Conservation (phyloP, 1,140 invertebrate genomes). For the Dolichoris vasculosae region DNA sequence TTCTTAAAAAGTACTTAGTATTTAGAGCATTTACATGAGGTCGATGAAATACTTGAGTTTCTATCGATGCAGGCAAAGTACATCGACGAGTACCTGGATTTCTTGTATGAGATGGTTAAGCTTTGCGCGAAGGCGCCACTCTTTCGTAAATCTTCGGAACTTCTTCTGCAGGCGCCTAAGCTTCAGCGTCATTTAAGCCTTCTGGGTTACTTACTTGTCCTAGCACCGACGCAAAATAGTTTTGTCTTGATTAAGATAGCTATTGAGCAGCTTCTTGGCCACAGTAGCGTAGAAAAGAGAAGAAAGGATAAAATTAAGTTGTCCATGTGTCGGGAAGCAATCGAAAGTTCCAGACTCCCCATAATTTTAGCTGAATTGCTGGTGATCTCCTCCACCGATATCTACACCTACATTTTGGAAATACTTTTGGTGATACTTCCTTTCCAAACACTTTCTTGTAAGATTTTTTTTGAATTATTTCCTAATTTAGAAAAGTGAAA, state of each 20-base stretch:
- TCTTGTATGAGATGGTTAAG: conserved; percentile 59
- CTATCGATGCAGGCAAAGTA: conserved; percentile 49
- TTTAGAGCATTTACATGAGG: conserved; percentile 57
- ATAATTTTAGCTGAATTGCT: conserved; percentile 55
- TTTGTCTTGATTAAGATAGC: conserved; percentile 5
- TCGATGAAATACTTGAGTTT: conserved; percentile 63
- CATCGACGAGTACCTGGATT: conserved; percentile 53
- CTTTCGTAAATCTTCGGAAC: conserved; percentile 58
- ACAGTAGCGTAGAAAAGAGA: background rate
- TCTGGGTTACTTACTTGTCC: conserved; percentile 58
- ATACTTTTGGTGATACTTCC: conserved; percentile 56
- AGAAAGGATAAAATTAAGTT: conserved; percentile 52
- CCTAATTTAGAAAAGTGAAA: too few species aligned
- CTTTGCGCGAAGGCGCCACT: conserved; percentile 56
- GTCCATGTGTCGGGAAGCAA: conserved; percentile 49
- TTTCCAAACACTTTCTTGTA: conserved; percentile 58
- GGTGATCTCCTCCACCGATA: conserved; percentile 42
- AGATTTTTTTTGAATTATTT: conserved; percentile 30
- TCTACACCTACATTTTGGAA: conserved; percentile 57
- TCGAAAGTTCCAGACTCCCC: conserved; percentile 61
- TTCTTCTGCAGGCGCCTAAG: conserved; percentile 29
- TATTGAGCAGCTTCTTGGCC: background rate
- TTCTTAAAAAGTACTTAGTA: conserved; percentile 51
- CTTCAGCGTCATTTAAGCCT: conserved; percentile 62
- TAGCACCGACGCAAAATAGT: conserved; percentile 47